A percentile compares a stretch with the other conserved stretches of the same genome.
Conservation (phyloP, 2,797 vertebrate genomes). For the Allobates femoralis region DNA sequence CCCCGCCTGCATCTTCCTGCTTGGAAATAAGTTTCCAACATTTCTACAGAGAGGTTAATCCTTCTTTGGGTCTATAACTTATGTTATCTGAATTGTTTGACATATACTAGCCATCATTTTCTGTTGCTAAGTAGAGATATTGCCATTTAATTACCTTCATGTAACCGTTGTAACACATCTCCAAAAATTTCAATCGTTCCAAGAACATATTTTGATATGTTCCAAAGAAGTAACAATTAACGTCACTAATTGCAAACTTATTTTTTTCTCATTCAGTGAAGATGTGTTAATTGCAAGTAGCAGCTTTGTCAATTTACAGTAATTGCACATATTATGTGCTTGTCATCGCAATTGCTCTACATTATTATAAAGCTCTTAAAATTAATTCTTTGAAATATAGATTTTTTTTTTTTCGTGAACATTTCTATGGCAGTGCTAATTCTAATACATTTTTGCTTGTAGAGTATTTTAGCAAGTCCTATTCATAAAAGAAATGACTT, state of each 20-base stretch:
- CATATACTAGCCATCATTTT: not conserved
- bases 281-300: conserved; percentile 14
- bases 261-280: conserved; percentile 10
- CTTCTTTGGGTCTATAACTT: too few relatives aligned
- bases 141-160: not conserved
- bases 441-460: not conserved
- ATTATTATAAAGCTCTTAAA: not conserved
- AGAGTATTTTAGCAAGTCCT: not conserved
- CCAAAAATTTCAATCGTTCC: not conserved
- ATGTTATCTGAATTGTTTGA: too few relatives aligned
- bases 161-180: not conserved
- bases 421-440: not conserved
- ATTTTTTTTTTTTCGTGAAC: not conserved
- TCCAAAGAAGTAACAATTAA: not conserved
- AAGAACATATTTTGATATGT: conserved; percentile 21
- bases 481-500: not conserved
- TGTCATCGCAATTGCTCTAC: not conserved
- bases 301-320: conserved; percentile 8
- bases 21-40: too few relatives aligned
- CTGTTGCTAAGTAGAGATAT: not conserved
- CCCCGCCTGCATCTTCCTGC: too few relatives aligned
- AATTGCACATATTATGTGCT: not conserved
- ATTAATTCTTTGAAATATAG: not conserved
- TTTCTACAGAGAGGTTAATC: too few relatives aligned
- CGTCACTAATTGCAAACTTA: conserved; percentile 21